Percentiles rank a stretch among this genome's conserved stretches.
These are phyloP conservation scores for Aphelocoma californica DNA, from an alignment of 2,797 vertebrate genomes.

Conservation along the genomic window DNA sequence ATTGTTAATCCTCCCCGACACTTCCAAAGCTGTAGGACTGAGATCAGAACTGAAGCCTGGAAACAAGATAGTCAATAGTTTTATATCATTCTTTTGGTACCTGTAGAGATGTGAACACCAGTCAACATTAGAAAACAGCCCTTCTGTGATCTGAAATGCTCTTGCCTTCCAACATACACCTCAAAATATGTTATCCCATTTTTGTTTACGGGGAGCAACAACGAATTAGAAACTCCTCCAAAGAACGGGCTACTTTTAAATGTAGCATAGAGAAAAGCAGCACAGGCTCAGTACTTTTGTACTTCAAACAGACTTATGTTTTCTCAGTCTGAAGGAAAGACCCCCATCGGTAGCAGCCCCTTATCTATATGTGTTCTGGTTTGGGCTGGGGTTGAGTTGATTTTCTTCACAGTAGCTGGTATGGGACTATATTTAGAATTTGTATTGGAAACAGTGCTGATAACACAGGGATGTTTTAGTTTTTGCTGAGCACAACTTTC, in stretches of 20 bases:
- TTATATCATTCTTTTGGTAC: background rate
- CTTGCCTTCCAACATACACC: background rate
- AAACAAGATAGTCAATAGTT: conserved; percentile 18
- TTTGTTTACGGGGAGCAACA: background rate
- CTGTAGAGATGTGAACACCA: background rate
- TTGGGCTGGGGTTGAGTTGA: background rate
- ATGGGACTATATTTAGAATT: background rate
- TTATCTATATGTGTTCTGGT: background rate
- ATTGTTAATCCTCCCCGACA: background rate
- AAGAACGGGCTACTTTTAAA: background rate
- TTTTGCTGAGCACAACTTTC: background rate
- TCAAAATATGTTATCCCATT: background rate
- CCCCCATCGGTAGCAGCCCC: rapidly evolving
- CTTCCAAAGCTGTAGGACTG: background rate
- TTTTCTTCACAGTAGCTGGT: background rate
- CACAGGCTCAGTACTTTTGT: background rate
- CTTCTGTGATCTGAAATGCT: background rate
- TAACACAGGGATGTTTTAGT: background rate
- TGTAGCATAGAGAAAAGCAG: background rate
- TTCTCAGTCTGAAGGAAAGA: background rate
- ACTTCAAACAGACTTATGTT: background rate
- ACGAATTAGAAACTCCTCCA: background rate
- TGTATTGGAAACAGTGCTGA: background rate
- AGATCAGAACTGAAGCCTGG: background rate
- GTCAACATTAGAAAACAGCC: background rate